Conservation (phyloP, 2,797 vertebrate genomes). For the Labeo calbasu region DNA sequence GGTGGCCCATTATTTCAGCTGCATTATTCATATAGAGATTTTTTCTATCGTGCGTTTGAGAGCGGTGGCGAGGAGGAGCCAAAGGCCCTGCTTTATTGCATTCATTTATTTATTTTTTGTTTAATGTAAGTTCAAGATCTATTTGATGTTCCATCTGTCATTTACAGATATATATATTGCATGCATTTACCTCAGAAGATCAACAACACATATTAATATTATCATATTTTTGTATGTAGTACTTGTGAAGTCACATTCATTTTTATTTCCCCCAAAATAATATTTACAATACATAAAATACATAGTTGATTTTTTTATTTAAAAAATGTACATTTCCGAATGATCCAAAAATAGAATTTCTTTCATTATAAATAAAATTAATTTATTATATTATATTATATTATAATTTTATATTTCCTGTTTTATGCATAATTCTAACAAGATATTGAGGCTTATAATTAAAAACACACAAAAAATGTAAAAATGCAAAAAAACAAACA, state of each 20-base stretch:
- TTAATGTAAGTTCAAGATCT: neutral
- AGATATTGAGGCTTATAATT: neutral
- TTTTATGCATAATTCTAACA: neutral
- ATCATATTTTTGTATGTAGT: neutral
- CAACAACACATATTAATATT: neutral
- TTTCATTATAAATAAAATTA: no score
- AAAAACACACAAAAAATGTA: neutral
- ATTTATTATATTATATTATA: neutral
- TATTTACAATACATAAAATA: neutral
- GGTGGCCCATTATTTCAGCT: neutral
- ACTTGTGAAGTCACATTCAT: neutral
- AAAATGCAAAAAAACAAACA: neutral
- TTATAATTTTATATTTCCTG: neutral
- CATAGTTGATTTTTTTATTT: no score
- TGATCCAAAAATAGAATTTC: no score
- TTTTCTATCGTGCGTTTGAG: neutral
- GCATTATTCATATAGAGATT: constrained; percentile 11
- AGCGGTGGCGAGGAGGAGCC: neutral
- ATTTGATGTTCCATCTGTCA: neutral
- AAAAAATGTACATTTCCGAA: no score
- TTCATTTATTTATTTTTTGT: neutral
- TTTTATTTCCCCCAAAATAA: neutral
- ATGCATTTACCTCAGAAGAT: neutral
- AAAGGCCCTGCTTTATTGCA: neutral
- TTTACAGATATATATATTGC: neutral